Evolutionary conservation across 2,113 vertebrate species (phyloP).

Genomic region (Morone saxatilis): DNA sequence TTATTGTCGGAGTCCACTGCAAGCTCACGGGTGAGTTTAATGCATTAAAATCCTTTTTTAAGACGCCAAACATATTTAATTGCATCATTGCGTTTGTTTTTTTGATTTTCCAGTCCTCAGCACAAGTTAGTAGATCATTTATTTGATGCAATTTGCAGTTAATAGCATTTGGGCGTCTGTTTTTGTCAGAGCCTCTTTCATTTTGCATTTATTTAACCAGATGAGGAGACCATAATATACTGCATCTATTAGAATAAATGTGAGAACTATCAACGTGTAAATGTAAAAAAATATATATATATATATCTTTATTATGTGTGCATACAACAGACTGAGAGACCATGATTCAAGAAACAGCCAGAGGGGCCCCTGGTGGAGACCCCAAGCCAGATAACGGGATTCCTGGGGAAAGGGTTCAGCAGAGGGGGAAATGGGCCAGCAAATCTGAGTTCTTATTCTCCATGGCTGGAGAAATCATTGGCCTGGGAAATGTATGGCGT

Average conservation of each 20-base stretch:
- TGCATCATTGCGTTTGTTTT: background rate
- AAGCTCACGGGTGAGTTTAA: constrained; percentile 49
- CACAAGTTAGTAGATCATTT: background rate
- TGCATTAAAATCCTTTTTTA: background rate
- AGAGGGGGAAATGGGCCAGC: constrained; percentile 91
- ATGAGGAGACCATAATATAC: too few relatives aligned
- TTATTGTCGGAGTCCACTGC: background rate
- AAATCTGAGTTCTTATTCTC: constrained; percentile 92
- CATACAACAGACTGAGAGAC: constrained; percentile 15
- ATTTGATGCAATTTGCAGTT: background rate
- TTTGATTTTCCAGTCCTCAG: background rate
- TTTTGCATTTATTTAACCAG: background rate
- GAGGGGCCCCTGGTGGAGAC: background rate
- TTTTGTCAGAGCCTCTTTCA: background rate
- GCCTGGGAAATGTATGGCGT: constrained; percentile 92
- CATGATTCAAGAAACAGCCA: constrained; percentile 71
- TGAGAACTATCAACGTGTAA: too few relatives aligned
- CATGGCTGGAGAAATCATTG: constrained; percentile 93
- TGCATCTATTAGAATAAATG: background rate
- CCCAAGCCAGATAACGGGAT: constrained; percentile 19
- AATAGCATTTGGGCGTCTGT: background rate
- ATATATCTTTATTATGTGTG: constrained; percentile 1
- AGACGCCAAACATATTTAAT: background rate
- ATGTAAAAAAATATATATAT: background rate
- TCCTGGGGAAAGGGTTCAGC: constrained; percentile 52